Base-by-base conservation (phyloP, 2,113 vertebrate species). In the Tautogolabrus adspersus region DNA sequence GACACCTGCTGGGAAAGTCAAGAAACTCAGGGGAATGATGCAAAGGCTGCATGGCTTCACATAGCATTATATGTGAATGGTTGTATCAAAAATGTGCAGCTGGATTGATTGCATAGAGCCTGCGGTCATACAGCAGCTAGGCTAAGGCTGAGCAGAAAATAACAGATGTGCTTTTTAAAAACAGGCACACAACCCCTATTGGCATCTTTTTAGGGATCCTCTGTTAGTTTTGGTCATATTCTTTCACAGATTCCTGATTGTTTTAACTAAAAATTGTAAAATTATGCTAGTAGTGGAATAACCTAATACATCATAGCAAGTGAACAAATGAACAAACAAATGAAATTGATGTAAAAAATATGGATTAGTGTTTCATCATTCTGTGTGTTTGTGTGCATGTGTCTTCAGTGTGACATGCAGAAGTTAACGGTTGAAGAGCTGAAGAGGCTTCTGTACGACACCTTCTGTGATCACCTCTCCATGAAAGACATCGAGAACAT, bases 401-500 rank as follows among this genome's bases (percentile, higher is more conserved):
- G 8, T 73, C 67, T 72, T 62, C 91, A 99, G 98, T 99, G 97
- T 11, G 97, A 99, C 92, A 98, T 99, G 98, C 97, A 99, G 94
- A 98, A 98, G 92, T 91, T 99, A 92, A 99, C 97, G 0, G 97
- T 99, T 74, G 98, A 99, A 1, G 98, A 99, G 92, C 94, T 99
- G 92, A 99, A 99, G 92, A 93, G 97, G 70, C 95, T 99, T 52
- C 95, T 99, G 72, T 98, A 99, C 0, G 97, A 99, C 93, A 98
- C 97, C 23, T 99, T 99, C 95, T 99, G 97, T 1, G 98, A 99
- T 85, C 98, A 99, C 90, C 95, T 99, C 77, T 97, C 97, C 91
- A 99, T 99, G 98, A 98, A 97, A 91, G 98, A 99, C 96, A 99
- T 99, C 1, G 98, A 99, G 93, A 98, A 98, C 93, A 99, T 99